Percentiles rank a stretch among this genome's conserved stretches.
These are phyloP conservation scores for Cotesia glomerata DNA, from an alignment of 1,140 invertebrate species.

Conservation along the genomic window DNA sequence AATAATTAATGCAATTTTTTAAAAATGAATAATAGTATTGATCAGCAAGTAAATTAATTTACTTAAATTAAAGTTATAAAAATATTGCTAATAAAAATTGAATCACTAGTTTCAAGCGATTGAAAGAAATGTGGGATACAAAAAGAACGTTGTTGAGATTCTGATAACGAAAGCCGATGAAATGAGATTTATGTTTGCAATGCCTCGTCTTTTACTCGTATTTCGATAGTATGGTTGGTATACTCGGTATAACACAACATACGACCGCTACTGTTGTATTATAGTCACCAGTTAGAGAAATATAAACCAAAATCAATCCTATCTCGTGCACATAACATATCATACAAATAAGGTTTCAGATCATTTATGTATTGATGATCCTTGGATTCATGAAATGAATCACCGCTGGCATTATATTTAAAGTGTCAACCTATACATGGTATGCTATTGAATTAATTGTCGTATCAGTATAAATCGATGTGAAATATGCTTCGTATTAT, in stretches of 20 bases:
- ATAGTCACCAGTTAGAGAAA: neutral
- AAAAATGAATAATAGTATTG: no score
- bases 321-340: neutral
- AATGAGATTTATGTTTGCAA: neutral
- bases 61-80: no score
- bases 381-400: no score
- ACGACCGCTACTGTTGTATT: neutral
- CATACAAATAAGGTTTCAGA: no score
- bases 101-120: neutral
- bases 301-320: neutral
- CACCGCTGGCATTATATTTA: no score
- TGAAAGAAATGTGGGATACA: neutral
- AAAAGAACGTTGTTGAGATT: neutral
- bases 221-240: neutral
- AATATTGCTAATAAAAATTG: neutral
- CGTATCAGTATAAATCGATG: no score
- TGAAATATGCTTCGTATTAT: no score
- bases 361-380: no score
- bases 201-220: neutral
- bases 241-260: neutral
- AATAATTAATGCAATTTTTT: no score
- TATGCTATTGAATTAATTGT: no score
- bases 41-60: no score
- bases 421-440: no score
- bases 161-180: neutral